These are phyloP conservation scores for Gallinago undulata DNA, from an alignment of 2,113 vertebrate species.

Conservation along the genomic window DNA sequence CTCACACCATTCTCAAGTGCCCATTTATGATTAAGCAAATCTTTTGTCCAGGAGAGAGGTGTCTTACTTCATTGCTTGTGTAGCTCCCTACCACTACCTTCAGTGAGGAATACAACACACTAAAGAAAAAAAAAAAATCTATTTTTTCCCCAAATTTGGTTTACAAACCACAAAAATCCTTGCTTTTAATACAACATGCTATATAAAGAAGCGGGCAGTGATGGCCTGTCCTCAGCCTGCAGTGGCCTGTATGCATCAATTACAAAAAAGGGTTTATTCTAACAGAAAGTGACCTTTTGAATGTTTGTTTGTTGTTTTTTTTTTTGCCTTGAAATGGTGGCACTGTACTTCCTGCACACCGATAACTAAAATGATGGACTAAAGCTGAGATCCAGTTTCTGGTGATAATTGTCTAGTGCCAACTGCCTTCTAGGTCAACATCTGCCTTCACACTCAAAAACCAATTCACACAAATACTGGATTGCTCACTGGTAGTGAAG, in stretches of 20 bases:
- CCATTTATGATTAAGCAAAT: background rate
- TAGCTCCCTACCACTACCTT: background rate
- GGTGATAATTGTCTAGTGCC: constrained; percentile 60
- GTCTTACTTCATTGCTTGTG: background rate
- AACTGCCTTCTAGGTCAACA: constrained; percentile 41
- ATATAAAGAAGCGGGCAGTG: background rate
- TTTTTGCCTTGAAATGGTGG: constrained; percentile 2
- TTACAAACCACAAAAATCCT: background rate
- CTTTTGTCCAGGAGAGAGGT: background rate
- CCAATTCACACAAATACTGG: constrained; percentile 57
- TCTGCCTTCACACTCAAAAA: constrained; percentile 60
- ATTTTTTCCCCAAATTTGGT: background rate
- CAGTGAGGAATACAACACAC: background rate
- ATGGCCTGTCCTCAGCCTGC: background rate
- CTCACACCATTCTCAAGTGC: background rate
- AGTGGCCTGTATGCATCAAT: background rate
- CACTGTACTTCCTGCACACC: background rate
- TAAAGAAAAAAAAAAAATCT: background rate
- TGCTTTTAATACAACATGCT: background rate
- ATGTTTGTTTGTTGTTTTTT: background rate
- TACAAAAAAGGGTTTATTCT: background rate
- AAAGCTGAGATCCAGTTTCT: constrained; percentile 40
- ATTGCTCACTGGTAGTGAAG: constrained; percentile 12
- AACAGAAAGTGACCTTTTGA: background rate
- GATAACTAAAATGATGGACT: constrained; percentile 2